These are phyloP conservation scores for Tetramorium parvispinum DNA, from an alignment of 1,140 invertebrate species.

Conservation along the genomic window DNA sequence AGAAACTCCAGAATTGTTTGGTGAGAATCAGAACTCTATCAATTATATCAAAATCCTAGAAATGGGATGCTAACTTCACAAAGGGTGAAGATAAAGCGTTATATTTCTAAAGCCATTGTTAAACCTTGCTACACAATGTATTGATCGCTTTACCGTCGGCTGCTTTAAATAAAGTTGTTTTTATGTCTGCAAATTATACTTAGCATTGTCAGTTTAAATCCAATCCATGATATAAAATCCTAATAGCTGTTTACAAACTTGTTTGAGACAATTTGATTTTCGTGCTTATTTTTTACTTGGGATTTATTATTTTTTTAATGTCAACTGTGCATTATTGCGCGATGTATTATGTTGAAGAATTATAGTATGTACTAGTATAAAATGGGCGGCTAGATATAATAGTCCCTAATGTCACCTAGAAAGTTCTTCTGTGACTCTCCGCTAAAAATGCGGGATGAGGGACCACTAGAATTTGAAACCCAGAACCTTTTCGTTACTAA, in stretches of 20 bases:
- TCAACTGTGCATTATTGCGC: not conserved
- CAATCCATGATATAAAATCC: not conserved
- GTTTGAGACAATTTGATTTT: constrained; percentile 11
- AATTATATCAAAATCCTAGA: constrained; percentile 32
- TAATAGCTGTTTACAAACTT: constrained; percentile 13
- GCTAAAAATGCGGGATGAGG: too few species aligned
- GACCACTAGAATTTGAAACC: too few species aligned
- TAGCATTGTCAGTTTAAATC: constrained; percentile 33
- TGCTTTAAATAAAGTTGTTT: constrained; percentile 60
- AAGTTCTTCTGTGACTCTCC: too few species aligned
- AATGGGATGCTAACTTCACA: constrained; percentile 26
- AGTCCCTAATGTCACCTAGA: too few species aligned
- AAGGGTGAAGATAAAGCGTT: constrained; percentile 33
- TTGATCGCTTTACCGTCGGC: constrained; percentile 51
- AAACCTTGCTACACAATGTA: constrained; percentile 51
- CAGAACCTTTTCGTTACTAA: too few species aligned
- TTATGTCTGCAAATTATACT: constrained; percentile 57
- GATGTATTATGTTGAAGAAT: not conserved
- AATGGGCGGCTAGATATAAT: too few species aligned
- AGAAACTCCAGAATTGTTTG: not conserved
- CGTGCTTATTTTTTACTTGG: not conserved
- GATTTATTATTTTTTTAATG: not conserved
- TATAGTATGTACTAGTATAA: not conserved
- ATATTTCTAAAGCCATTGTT: constrained; percentile 54
- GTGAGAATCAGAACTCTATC: not conserved